Evolutionary conservation across 2,888 invertebrate genomes (phyloP), one percentile per base, ranked within the genome.

Genomic region (Nezara viridula): DNA sequence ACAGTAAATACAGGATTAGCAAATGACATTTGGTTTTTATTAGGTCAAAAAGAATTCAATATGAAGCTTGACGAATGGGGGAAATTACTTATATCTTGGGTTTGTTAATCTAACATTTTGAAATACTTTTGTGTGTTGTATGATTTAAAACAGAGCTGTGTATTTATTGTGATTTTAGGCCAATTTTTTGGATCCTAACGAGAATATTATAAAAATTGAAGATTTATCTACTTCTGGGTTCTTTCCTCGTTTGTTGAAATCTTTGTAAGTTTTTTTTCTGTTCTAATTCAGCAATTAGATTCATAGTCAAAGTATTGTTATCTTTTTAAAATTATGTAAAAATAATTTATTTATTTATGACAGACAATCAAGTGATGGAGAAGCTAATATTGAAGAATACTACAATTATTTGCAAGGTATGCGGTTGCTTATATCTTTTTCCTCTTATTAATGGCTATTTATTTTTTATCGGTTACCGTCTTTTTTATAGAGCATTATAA

Each of bases 31-130:
- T 81, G 14, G 40, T 24, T 81, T 27, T 4, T 86, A n/a, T 86
- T 86, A 52, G 50, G 47, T 12, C 6, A 32, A 49, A 40, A 86
- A 52, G 21, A 52, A 73, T 88, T 73, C 19, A 77, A 44, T 24
- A 88, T 88, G 88, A 88, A 88, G 32, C 27, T 88, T 47, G 88
- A 88, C 19, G 88, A 88, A 37, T 88, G 88, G 88, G 88, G 88
- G 47, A 66, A 77, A 21, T 47, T 88, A 37, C 55, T 88, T 44
- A 50, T 88, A 12, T 88, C 88, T n/a, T 88, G 88, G 88, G 88
- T 88, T n/a, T 10, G 86, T 86, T 52, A 24, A 10, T 50, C 27
- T 4, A n/a, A 81, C 21, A 52, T 85, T 44, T 85, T 14, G 27
- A 85, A 85, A 85, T 85, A 27, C 47, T 6, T 85, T n/a, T 85